Percentiles rank a stretch among this genome's conserved stretches.
Conservation (phyloP, 1,140 invertebrate species). For the Temnothorax nylanderi region DNA sequence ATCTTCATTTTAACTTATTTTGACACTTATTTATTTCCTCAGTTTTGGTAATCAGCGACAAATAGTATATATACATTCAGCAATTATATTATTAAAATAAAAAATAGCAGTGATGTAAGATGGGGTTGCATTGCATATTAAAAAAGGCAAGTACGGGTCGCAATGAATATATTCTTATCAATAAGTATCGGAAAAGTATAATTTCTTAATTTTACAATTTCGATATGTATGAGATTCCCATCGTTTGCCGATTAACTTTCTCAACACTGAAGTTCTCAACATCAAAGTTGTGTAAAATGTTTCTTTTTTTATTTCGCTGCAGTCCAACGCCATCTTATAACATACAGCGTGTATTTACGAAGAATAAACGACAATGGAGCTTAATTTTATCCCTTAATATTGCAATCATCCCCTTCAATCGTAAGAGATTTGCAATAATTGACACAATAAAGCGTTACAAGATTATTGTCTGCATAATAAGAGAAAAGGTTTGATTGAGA, state of each 20-base stretch:
- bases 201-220: not conserved
- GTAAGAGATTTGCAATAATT: not conserved
- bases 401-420: not conserved
- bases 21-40: slow-evolving; percentile 14
- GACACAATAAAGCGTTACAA: not conserved
- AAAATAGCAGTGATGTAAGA: not conserved
- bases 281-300: not conserved
- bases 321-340: slow-evolving; percentile 24
- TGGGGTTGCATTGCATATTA: not conserved
- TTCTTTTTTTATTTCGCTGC: not conserved
- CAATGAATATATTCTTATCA: not conserved
- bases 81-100: slow-evolving; percentile 11
- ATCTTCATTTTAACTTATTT: slow-evolving; percentile 38
- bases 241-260: slow-evolving; percentile 2
- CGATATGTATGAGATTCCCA: not conserved
- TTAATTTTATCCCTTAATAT: slow-evolving; percentile 31
- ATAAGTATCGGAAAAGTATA: not conserved
- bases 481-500: not conserved
- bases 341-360: not conserved
- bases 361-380: not conserved
- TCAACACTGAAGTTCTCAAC: not conserved
- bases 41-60: slow-evolving; percentile 4
- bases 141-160: not conserved
- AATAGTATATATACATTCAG: not conserved
- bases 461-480: not conserved